These are phyloP conservation scores for Stomatorhinus walkeri DNA, from an alignment of 2,797 vertebrate genomes.

Conservation along the genomic window DNA sequence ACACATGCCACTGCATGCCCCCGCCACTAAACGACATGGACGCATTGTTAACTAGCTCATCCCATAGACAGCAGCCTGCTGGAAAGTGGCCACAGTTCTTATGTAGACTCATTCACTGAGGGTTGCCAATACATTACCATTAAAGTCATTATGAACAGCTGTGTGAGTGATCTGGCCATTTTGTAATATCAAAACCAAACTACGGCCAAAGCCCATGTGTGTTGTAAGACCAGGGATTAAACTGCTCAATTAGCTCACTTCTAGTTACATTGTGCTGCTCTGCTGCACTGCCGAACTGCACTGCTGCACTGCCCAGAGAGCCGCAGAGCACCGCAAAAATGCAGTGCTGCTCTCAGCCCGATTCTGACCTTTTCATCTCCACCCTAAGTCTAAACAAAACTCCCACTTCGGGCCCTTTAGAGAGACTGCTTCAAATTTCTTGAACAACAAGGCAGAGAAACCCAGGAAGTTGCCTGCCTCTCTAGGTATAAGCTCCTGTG, in stretches of 20 bases:
- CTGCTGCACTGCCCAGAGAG: not conserved
- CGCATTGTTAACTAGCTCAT: not conserved
- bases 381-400: conserved; percentile 4
- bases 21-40: not conserved
- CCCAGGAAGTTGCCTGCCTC: not conserved
- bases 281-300: not conserved
- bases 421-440: not conserved
- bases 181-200: not conserved
- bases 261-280: not conserved
- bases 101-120: not conserved
- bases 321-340: not conserved
- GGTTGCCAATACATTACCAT: not conserved
- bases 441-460: not conserved
- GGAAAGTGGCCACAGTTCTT: conserved; percentile 10
- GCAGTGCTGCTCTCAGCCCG: not conserved
- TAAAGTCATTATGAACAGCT: not conserved
- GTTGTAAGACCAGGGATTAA: not conserved
- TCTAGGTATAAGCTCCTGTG: not conserved
- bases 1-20: not conserved
- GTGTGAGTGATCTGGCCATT: not conserved
- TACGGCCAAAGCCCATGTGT: not conserved
- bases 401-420: not conserved
- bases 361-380: conserved; percentile 15
- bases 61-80: not conserved
- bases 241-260: not conserved